Evolutionary conservation across 1,140 invertebrate genomes (phyloP).

Genomic region (Homarus americanus): DNA sequence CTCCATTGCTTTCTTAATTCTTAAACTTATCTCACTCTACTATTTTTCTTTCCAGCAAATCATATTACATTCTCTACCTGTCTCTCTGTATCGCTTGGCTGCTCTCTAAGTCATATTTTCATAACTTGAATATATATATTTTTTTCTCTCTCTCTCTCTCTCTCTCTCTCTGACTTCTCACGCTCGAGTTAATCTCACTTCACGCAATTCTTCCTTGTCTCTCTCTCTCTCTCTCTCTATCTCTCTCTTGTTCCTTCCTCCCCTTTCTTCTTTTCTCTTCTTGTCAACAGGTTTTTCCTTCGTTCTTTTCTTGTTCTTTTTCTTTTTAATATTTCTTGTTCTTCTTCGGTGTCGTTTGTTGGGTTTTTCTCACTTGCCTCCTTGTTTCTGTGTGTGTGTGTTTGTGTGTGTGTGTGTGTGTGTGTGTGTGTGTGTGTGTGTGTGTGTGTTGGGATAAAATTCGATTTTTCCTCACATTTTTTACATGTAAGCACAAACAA

Average conservation of each 20-base stretch:
- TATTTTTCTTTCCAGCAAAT: too few species aligned
- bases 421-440: too few species aligned
- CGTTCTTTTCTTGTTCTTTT: not conserved
- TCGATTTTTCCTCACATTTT: too few species aligned
- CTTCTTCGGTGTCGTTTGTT: not conserved
- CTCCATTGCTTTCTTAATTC: too few species aligned
- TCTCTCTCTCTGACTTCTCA: not conserved
- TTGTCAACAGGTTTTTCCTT: too few species aligned
- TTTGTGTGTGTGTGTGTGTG: too few species aligned
- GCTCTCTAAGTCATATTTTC: not conserved
- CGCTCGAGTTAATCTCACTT: not conserved
- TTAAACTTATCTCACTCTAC: too few species aligned
- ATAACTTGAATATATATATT: not conserved
- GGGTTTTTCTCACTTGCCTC: too few species aligned
- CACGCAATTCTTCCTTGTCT: not conserved
- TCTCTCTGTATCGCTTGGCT: not conserved
- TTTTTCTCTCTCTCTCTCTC: conserved; percentile 10
- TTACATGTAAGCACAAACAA: too few species aligned
- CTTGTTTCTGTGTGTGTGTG: too few species aligned
- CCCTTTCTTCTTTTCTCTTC: not conserved
- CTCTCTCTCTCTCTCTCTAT: not conserved
- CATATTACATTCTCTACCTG: not conserved
- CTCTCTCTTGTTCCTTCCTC: not conserved
- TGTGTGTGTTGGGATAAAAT: too few species aligned
- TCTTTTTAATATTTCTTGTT: not conserved